Conservation (phyloP, 2,113 vertebrate genomes). For the Felis catus region F.catus_Fca126_mat1.0 CM031412.1:117346501-117347000, state of each 20-base stretch:
- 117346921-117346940: slow-evolving; percentile 44
- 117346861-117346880: neutral
- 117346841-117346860: neutral
- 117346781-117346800: neutral
- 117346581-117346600: neutral
- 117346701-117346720: neutral
- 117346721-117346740: slow-evolving; percentile 5
- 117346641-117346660: slow-evolving; percentile 52
- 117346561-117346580: neutral
- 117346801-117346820: slow-evolving; percentile 33
- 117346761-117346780: neutral
- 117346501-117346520: neutral
- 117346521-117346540: neutral
- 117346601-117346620: slow-evolving; percentile 29
- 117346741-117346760: neutral
- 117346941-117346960: slow-evolving; percentile 27
- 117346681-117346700: neutral
- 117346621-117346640: slow-evolving; percentile 14
- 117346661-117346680: slow-evolving; percentile 50
- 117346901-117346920: slow-evolving; percentile 44
- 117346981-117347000: neutral
- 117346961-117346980: neutral
- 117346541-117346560: neutral
- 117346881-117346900: neutral
- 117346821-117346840: neutral